Evolutionary conservation across 2,797 vertebrate genomes (phyloP).

Genomic region (Scolopax rusticola): DNA sequence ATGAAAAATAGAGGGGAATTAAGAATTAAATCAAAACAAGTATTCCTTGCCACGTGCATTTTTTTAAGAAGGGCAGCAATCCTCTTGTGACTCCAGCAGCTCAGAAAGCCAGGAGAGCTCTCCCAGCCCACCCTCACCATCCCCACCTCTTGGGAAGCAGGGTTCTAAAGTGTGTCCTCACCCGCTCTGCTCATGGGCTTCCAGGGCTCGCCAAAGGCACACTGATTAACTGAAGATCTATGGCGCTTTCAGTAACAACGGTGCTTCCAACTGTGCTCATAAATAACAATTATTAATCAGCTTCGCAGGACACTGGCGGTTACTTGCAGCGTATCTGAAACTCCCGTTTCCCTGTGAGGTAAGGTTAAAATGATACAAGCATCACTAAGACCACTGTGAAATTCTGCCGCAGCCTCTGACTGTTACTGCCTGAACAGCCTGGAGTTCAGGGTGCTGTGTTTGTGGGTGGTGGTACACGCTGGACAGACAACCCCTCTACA

Average conservation of each 20-base stretch:
- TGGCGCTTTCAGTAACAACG: not conserved
- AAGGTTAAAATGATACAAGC: not conserved
- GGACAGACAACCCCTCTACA: fast-evolving
- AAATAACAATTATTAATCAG: not conserved
- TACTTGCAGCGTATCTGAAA: not conserved
- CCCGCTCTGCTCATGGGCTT: not conserved
- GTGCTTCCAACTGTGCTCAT: not conserved
- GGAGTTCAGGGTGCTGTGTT: not conserved
- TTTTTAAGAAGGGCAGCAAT: not conserved
- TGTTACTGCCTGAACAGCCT: not conserved
- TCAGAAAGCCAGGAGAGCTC: not conserved
- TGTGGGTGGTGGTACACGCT: not conserved
- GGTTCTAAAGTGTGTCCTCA: not conserved
- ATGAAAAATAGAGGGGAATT: not conserved
- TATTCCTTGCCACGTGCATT: not conserved
- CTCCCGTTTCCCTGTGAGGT: fast-evolving
- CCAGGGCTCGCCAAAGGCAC: not conserved
- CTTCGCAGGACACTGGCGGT: not conserved
- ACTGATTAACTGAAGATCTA: not conserved
- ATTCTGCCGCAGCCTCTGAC: not conserved
- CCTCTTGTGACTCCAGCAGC: not conserved
- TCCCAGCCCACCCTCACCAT: not conserved
- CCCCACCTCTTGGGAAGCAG: not conserved
- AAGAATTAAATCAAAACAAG: not conserved
- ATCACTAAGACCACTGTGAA: not conserved